Evolutionary conservation across 2,113 vertebrate species (phyloP).

Genomic region (Upupa epops): DNA sequence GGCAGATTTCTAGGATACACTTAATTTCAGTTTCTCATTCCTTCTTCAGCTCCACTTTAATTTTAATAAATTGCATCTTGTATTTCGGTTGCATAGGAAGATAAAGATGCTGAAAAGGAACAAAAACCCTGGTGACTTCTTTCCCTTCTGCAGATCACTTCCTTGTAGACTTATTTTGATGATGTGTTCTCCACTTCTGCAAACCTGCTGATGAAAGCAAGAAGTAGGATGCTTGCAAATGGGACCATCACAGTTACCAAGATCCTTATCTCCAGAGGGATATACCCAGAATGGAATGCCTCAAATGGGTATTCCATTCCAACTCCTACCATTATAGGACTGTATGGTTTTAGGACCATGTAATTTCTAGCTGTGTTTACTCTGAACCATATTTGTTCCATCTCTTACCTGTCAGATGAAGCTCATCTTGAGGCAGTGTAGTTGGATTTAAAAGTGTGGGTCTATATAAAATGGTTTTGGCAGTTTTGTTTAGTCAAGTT

Average conservation of each 20-base stretch:
- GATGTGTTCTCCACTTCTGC: background rate
- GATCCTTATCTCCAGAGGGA: background rate
- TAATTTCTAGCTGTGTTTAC: background rate
- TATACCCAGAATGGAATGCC: too few species aligned
- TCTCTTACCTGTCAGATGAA: background rate
- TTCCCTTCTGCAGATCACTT: background rate
- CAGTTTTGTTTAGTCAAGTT: background rate
- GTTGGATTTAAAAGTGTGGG: background rate
- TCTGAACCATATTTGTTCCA: background rate
- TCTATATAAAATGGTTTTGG: background rate
- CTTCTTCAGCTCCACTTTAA: background rate
- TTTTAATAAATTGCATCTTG: background rate
- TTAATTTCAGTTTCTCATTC: constrained; percentile 21
- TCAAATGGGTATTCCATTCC: too few species aligned
- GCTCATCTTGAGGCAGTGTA: background rate
- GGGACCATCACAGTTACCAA: background rate
- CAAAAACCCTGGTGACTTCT: background rate
- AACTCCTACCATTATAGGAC: too few species aligned
- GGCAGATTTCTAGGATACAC: background rate
- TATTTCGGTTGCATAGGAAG: background rate
- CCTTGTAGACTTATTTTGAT: background rate
- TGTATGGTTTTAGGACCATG: too few species aligned
- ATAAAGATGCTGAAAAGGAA: background rate
- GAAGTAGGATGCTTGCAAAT: background rate
- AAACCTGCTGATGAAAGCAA: background rate